Evolutionary conservation across 2,888 invertebrate genomes (phyloP), one percentile per base, ranked within the genome.

Genomic region (Brassicogethes aeneus): DNA sequence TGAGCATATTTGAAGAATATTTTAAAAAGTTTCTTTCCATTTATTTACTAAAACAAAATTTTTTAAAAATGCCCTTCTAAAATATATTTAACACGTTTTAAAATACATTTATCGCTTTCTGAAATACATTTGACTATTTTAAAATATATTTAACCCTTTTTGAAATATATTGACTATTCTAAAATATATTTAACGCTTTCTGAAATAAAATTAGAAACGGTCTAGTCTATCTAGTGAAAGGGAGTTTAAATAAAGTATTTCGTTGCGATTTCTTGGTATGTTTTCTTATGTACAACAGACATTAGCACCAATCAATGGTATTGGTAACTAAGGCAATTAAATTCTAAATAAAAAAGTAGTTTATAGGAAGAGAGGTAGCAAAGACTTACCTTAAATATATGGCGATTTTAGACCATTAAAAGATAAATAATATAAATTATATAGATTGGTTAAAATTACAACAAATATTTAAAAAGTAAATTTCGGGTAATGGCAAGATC

Each of bases 351-450:
- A 10, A 10, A 13, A 32, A 13, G 12, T 10, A 32, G 14, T 12
- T 13, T 10, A 32, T 32, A 32, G 32, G 14, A 13, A 13, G 10
- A 32, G 32, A 32, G 14, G 32, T 8, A 8, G 10, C 3, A 32
- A 12, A 51, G 51, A 54, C 54, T 54, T 54, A 54, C 54, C 52
- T 54, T 48, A 48, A 48, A 50, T 57, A 59, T 62, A 62, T 62
- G 62, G 62, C 62, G 61, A 55, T 50, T 51, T 10, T 13, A 32
- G 36, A 49, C 54, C 57, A 52, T 52, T 48, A 48, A n/a, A 44
- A 51, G 47, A 57, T 57, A 57, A 56, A 59, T 59, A 51, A 56
- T 44, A 56, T 50, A 55, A 56, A 50, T 52, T 51, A 54, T 40
- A 53, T 43, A 44, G 38, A 46, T 37, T 29, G 44, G 40, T 45